Base-by-base conservation (phyloP, 1,140 invertebrate species). In the Trichonephila inaurata region DNA sequence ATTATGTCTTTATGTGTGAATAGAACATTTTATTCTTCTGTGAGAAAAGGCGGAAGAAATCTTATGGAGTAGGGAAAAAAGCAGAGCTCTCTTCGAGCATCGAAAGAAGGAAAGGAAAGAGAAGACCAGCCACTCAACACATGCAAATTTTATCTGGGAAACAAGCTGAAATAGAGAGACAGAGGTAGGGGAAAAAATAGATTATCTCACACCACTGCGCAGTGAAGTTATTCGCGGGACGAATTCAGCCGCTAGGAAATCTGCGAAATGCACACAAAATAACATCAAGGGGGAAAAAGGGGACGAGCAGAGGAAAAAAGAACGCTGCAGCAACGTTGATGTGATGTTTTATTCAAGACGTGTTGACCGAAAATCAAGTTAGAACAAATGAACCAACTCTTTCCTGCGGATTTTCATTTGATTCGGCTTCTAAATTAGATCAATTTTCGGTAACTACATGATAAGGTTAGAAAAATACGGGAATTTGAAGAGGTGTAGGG, bases 371-470 rank as follows among this genome's bases (percentile, higher is more conserved):
- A 94, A 94, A 94, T 61, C 87, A 94, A 90, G 93, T 94, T 94
- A 94, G 93, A 89, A 90, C 88, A 89, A 94, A 94, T 62, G 87
- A 94, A 94, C 87, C 93, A 62, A 10, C 61, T 19, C n/a, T 69
- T 89, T 40, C 86, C 40, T 21, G 87, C 69, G 87, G 61, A 88
- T 51, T 94, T 94, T 94, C 24, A 88, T 82, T 89, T 33, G 85
- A 88, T 83, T 93, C 86, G 44, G 24, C n/a, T 19, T 33, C 28
- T 24, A 94, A 94, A 94, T 94, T 94, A 66, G 88, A 94, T 94
- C 93, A 94, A 94, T 94, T 94, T 94, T 89, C 93, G 93, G 93
- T 94, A 94, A 94, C 87, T 94, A 94, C 86, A 94, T 94, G 93
- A 90, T 94, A 94, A 85, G 83, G 92, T 93, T 93, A 93, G 85